Base-by-base conservation (phyloP, 2,113 vertebrate genomes). In the Leucosticte australis region DNA sequence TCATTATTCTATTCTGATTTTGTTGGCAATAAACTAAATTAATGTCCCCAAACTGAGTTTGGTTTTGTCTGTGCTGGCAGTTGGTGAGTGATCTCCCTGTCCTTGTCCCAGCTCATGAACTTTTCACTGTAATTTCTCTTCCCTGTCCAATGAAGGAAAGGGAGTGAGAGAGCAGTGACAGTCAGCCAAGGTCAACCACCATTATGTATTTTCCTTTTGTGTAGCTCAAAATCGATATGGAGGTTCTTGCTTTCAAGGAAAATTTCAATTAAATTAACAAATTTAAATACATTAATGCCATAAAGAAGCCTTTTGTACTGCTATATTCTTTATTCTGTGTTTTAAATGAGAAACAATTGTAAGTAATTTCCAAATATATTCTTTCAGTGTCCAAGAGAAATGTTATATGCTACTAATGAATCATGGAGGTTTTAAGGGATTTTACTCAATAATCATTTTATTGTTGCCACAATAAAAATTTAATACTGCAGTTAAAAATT, bases 51-150 rank as follows among this genome's bases (percentile, higher is more conserved):
- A 67, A 9, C 1, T 39, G 5, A 52, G 7, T 52, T 44, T 75
- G 23, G 5, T 46, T 82, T 60, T 75, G 11, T 60, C 33, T 82
- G 13, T 21, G 28, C 41, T 3, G 1, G 20, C 11, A 50, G 15
- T 2, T 42, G n/a, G 4, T 22, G 24, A 78, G 5, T 78, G 28
- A 79, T 70, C 4, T 67, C 24, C 12, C 19, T 63, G 20, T 37
- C 41, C 19, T 89, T 76, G 15, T 42, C 16, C 35, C 0, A 0
- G 15, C 3, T 13, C 6, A 74, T 0, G 1, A 85, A 6, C 4
- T n/a, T 85, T 79, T 44, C 18, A 6, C 35, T 16, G 9, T 52
- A 56, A 33, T 87, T 83, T 49, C 9, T 80, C 10, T 63, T 39
- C 3, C 5, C 4, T 71, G 17, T 31, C 8, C 8, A 28, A 26